phyloP scores from a whole-genome alignment of 2,888 invertebrate genomes.

The Anagyrus pseudococci region DNA sequence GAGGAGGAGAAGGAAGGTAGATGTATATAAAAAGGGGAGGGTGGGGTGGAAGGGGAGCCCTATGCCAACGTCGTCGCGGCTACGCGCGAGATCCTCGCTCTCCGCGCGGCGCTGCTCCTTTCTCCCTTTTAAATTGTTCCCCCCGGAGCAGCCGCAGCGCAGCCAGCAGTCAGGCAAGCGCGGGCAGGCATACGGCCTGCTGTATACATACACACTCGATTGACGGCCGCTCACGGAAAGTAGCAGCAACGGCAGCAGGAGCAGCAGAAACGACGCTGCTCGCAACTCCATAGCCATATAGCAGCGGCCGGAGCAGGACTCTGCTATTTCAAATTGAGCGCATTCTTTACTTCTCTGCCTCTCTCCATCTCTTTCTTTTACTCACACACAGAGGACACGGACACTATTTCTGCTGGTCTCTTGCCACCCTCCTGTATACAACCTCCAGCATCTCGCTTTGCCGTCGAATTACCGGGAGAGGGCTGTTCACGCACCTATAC shows the following conservation, averaged over 20 bases:
- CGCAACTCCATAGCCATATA: no score
- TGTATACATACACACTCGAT: no score
- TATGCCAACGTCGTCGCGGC: not conserved
- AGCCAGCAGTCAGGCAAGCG: no score
- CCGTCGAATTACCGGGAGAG: not conserved
- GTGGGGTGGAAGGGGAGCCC: not conserved
- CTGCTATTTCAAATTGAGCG: not conserved
- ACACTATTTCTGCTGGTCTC: no score
- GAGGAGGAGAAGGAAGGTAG: not conserved
- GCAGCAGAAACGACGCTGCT: not conserved
- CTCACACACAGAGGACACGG: no score
- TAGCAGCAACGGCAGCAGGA: no score
- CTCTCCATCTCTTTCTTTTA: not conserved
- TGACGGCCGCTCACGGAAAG: no score
- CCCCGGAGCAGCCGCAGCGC: no score
- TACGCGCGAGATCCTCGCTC: not conserved
- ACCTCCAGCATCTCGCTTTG: no score
- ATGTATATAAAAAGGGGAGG: not conserved
- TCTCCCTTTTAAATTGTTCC: not conserved
- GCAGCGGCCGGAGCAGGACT: not conserved
- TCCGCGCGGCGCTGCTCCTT: not conserved
- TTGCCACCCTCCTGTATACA: no score
- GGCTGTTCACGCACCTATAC: not conserved
- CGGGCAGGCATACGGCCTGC: no score
- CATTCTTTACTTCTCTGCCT: not conserved